These are phyloP conservation scores for Latrodectus elegans DNA, from an alignment of 2,888 invertebrate genomes.

Conservation along the genomic window DNA sequence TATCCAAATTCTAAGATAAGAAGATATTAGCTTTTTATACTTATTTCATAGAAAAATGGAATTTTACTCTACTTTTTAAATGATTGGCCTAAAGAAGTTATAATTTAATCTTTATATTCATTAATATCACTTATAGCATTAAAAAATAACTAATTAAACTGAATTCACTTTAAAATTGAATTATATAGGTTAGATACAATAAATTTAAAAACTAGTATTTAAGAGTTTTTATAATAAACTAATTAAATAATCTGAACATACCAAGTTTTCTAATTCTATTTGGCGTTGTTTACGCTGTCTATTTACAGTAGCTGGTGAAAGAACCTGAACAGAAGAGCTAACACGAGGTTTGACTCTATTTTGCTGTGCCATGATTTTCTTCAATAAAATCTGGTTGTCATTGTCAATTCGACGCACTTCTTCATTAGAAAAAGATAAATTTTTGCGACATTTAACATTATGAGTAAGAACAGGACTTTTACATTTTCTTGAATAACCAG, in stretches of 20 bases:
- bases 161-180: too few species aligned
- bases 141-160: too few species aligned
- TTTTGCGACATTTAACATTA: constrained; percentile 71
- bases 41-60: too few species aligned
- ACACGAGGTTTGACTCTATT: constrained; percentile 37
- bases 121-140: too few species aligned
- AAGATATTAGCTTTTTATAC: too few species aligned
- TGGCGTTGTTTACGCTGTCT: constrained; percentile 76
- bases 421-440: constrained; percentile 76
- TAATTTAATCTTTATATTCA: too few species aligned
- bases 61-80: too few species aligned
- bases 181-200: not conserved
- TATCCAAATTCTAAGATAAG: too few species aligned
- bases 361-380: constrained; percentile 75
- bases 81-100: too few species aligned
- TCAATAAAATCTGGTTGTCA: constrained; percentile 76
- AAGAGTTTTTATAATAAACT: not conserved
- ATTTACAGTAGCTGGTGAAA: constrained; percentile 76
- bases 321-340: not conserved
- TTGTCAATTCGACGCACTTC: constrained; percentile 76
- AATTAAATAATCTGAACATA: constrained; percentile 71
- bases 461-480: constrained; percentile 42
- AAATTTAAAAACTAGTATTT: not conserved
- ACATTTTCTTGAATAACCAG: constrained; percentile 24
- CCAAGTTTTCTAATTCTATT: constrained; percentile 78